Evolutionary conservation across 1,140 invertebrate genomes (phyloP), one percentile per base, ranked within the genome.

Genomic region (Pemphigus obesinymphae): DNA sequence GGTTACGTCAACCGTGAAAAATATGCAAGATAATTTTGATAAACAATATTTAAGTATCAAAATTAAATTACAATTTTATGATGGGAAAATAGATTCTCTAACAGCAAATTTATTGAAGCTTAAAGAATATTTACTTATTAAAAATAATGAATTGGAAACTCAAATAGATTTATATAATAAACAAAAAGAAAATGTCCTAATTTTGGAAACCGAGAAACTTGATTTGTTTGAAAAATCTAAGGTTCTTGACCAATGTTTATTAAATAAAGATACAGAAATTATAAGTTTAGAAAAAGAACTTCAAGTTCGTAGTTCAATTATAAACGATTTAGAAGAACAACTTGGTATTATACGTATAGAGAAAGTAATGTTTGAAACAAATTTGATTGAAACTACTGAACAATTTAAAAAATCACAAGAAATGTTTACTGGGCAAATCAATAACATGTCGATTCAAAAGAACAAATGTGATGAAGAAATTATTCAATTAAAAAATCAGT

Each of bases 321-420:
- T 50, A 26, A 26, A 17, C 15, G 43, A 73, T 17, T 73, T 73
- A 73, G 6, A 73, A 50, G 70, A 73, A 45, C 8, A 73, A 50
- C 43, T 73, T 17, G 70, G 70, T 45, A 43, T 73, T 31, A 73
- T 73, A 26, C 26, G n/a, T 29, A 73, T 73, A 15, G 70, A 73
- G 45, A 73, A 73, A 73, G 11, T 73, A 15, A 73, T 73, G 43
- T 23, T 73, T 50, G 70, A 73, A 73, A 73, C 70, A 45, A 73
- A 73, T 73, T 73, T 73, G 23, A 50, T 50, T 20, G 70, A 73
- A 50, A 50, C 43, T 26, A 5, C 23, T 50, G 43, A 73, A 15
- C 70, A 73, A 50, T 26, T 50, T 26, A 73, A 73, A 50, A 73
- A 29, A 13, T 29, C 70, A 73, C 70, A 26, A 7, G 23, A 48